A percentile compares a stretch with the other conserved stretches of the same genome.
These are phyloP conservation scores for Schizotus pectinicornis DNA, from an alignment of 2,888 invertebrate genomes.

Conservation along the genomic window DNA sequence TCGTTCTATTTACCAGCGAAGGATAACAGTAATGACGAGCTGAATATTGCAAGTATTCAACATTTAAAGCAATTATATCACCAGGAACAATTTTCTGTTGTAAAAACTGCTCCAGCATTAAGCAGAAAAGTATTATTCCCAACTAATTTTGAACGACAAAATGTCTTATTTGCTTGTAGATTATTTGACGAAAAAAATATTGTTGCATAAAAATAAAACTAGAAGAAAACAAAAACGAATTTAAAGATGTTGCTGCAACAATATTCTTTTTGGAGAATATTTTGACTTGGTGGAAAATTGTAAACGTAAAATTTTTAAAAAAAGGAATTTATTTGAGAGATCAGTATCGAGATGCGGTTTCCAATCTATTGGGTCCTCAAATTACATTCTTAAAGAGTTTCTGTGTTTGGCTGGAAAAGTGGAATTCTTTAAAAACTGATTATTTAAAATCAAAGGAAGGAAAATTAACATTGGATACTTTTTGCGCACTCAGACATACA, in stretches of 20 bases:
- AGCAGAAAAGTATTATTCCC: neutral
- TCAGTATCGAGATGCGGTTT: neutral
- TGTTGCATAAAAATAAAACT: neutral
- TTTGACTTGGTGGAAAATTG: neutral
- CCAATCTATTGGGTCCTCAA: neutral
- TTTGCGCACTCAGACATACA: slow-evolving; percentile 6
- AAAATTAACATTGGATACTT: slow-evolving; percentile 8
- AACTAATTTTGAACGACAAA: neutral
- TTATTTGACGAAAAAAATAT: neutral
- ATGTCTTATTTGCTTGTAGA: neutral
- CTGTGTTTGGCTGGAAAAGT: neutral
- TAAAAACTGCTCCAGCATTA: neutral
- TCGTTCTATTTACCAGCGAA: neutral
- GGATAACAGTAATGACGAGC: neutral
- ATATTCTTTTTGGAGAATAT: neutral
- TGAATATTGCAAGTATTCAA: neutral
- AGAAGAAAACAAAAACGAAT: neutral
- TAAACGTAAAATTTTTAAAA: neutral
- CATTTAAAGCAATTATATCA: neutral
- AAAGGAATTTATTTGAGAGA: neutral
- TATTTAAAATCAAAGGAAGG: neutral
- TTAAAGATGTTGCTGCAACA: neutral
- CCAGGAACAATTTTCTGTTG: neutral
- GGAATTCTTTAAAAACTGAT: neutral
- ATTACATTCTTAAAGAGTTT: neutral